Base-by-base conservation (phyloP, 2,888 invertebrate genomes). In the Entomobrya proxima region DNA sequence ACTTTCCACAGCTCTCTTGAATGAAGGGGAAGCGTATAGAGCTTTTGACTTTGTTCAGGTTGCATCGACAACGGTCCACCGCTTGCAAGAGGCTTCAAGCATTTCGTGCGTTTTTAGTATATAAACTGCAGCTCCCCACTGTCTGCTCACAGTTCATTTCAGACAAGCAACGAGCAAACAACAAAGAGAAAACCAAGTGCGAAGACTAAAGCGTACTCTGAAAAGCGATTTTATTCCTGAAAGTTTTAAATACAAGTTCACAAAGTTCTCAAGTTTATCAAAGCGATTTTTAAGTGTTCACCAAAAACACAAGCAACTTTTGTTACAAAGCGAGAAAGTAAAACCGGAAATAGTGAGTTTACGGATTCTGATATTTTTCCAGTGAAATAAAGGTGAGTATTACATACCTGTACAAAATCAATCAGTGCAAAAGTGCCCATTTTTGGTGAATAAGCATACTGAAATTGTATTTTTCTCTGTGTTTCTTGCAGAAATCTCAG, bases 131-230 rank as follows among this genome's bases (percentile, higher is more conserved):
- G 40, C 21, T 44, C 24, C 13, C 0, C 1, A 21, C 37, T 11
- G 21, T 1, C 40, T 7, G 15, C 24, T 24, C 74, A 50, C 50
- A 74, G 44, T 74, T 74, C 30, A 27, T 21, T 27, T n/a, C 32
- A 9, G 32, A 50, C 74, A 74, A 74, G 50, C 74, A 74, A 74
- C 13, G n/a, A 50, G 47, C n/a, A 30, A 74, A n/a, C 27, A 74
- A 47, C 30, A 74, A 47, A 74, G 30, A 74, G 27, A 47, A 24
- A 47, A 24, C 1, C 47, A 47, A 72, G n/a, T 15, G 44, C 30
- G 15, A 30, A 58, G 30, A 13, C 1, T 58, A n/a, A n/a, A n/a
- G n/a, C n/a, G n/a, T n/a, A n/a, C n/a, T n/a, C n/a, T n/a, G n/a
- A n/a, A n/a, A n/a, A n/a, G n/a, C n/a, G n/a, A n/a, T n/a, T n/a